Evolutionary conservation across 2,888 invertebrate genomes (phyloP).

Genomic region (Sphaerophoria rueppellii): DNA sequence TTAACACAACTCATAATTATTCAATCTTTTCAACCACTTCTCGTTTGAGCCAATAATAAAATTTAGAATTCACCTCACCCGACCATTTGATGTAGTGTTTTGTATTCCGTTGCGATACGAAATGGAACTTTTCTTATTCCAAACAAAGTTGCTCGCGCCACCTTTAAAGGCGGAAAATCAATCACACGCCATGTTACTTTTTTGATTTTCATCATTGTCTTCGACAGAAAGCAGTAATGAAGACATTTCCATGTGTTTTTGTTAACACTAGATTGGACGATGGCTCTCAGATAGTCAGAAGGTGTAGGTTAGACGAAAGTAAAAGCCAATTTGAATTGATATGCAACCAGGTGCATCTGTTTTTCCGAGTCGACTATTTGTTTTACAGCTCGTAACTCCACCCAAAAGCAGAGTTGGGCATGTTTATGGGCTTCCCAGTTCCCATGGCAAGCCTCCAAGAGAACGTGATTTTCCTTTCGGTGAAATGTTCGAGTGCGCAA

Average conservation of each 20-base stretch:
- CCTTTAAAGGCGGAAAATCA: slow-evolving; percentile 26
- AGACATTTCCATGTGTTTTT: slow-evolving; percentile 1
- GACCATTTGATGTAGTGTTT: slow-evolving; percentile 4
- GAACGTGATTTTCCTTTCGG: slow-evolving; percentile 27
- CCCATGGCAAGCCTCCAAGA: slow-evolving; percentile 50
- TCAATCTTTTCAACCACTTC: slow-evolving; percentile 34
- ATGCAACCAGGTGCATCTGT: slow-evolving; percentile 38
- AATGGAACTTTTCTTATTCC: slow-evolving; percentile 15
- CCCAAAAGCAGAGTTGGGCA: neutral
- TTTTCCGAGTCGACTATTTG: neutral
- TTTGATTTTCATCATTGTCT: slow-evolving; percentile 19
- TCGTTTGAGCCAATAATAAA: slow-evolving; percentile 4
- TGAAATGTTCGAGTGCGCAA: slow-evolving; percentile 19
- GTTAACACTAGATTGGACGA: neutral
- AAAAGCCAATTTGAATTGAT: slow-evolving; percentile 44
- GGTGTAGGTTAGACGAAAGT: slow-evolving; percentile 25
- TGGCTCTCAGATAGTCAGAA: neutral
- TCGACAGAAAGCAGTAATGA: slow-evolving; percentile 3
- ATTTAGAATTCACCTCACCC: slow-evolving; percentile 32
- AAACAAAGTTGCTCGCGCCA: slow-evolving; percentile 1
- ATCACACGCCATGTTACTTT: slow-evolving; percentile 21
- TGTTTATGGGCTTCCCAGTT: slow-evolving; percentile 12
- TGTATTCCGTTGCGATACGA: slow-evolving; percentile 7
- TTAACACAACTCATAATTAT: slow-evolving; percentile 21
- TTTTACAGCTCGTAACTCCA: slow-evolving; percentile 6